Percentiles rank a stretch among this genome's conserved stretches.
These are phyloP conservation scores for Cetonia aurata DNA, from an alignment of 2,888 invertebrate species.

Conservation along the genomic window DNA sequence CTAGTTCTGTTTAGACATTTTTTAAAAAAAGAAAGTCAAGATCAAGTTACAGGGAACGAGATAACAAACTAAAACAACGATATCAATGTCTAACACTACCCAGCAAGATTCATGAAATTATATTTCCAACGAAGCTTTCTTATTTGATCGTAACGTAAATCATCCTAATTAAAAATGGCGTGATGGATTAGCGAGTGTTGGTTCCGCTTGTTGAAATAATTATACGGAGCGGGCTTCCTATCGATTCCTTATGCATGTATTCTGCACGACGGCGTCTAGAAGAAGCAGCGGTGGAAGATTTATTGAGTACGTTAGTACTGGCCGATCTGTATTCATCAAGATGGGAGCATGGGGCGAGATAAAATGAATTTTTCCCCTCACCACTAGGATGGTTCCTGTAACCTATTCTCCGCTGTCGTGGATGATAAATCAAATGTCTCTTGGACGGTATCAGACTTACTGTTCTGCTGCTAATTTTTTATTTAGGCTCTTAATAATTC, in stretches of 20 bases:
- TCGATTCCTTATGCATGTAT: constrained; percentile 34
- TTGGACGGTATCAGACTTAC: constrained; percentile 22
- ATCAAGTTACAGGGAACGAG: no score
- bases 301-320: constrained; percentile 32
- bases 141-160: constrained; percentile 14
- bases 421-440: constrained; percentile 34
- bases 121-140: not conserved
- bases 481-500: constrained; percentile 28
- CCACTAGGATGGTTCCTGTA: constrained; percentile 2
- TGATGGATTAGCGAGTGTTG: constrained; percentile 31
- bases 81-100: no score
- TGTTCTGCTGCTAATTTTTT: constrained; percentile 27
- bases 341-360: constrained; percentile 10
- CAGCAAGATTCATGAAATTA: no score
- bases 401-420: constrained; percentile 2
- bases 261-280: constrained; percentile 15
- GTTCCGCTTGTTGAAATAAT: constrained; percentile 34
- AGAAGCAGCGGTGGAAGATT: constrained; percentile 26
- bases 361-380: constrained; percentile 28
- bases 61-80: no score
- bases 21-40: no score
- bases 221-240: constrained; percentile 11
- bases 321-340: constrained; percentile 32
- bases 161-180: constrained; percentile 27
- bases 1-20: no score